Evolutionary conservation across 2,888 invertebrate genomes (phyloP).

Genomic region (Temnothorax unifasciatus): DNA sequence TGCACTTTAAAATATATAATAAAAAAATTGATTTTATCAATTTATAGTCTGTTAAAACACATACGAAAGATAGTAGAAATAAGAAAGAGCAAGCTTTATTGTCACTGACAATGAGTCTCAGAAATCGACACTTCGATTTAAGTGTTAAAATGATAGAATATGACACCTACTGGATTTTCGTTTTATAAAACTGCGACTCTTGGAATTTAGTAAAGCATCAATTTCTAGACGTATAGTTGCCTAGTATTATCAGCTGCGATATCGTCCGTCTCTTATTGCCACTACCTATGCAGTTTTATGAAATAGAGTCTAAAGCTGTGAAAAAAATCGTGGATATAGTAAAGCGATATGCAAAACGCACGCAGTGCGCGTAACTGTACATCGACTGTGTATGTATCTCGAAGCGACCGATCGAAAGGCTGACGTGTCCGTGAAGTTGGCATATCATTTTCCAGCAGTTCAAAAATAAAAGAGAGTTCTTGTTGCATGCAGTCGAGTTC

Average conservation of each 20-base stretch:
- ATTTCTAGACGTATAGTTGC: background rate
- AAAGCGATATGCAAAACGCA: background rate
- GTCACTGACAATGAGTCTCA: background rate
- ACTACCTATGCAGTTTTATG: background rate
- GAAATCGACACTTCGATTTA: background rate
- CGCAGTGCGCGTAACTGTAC: background rate
- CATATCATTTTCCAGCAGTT: no score
- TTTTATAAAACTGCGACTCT: slow-evolving; percentile 4
- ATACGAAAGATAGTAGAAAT: background rate
- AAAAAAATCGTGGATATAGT: background rate
- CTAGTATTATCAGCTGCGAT: background rate
- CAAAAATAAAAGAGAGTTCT: no score
- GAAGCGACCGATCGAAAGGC: background rate
- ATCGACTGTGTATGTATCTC: slow-evolving; percentile 1
- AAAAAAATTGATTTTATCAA: background rate
- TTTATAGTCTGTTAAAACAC: background rate
- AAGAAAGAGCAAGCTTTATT: background rate
- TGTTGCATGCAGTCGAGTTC: no score
- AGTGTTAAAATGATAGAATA: background rate
- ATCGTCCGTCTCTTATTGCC: background rate
- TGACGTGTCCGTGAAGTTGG: background rate
- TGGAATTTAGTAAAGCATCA: background rate
- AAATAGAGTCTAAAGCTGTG: background rate
- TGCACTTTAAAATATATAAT: background rate
- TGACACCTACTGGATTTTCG: background rate